Evolutionary conservation across 2,797 vertebrate genomes (phyloP), one percentile per base, ranked within the genome.

Genomic region (Babyrousa celebensis): DNA sequence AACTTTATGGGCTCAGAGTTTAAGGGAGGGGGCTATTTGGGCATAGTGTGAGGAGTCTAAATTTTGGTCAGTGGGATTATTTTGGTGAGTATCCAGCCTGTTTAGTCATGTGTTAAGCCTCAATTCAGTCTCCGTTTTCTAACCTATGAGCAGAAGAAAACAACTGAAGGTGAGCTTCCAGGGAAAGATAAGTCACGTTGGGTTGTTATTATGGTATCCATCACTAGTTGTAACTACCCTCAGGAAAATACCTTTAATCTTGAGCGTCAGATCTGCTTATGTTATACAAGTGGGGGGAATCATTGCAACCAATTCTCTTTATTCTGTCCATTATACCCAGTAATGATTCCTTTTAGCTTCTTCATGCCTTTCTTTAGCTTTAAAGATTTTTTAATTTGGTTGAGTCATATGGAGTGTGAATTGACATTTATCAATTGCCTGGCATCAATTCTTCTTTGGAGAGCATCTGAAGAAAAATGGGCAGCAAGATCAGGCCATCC

Each of bases 351-450:
- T 74, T 90, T 83, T 70, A 60, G 65, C 1, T 88, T 77, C 36
- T 21, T 48, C 78, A 36, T 92, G 17, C 5, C 79, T 63, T 36
- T 67, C 32, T 72, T 58, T 67, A 79, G 52, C 36, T 75, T 96
- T 93, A 52, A 52, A 56, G 17, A 91, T 85, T 6, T 75, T 85
- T 75, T 85, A 70, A 68, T 82, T 78, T 63, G 12, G 14, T 93
- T 83, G 32, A 43, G 12, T 7, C 52, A 32, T n/a, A 25, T n/a
- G 36, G 16, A 4, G 4, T n/a, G 10, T 86, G 6, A 56, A 54
- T 62, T 85, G 54, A 74, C 54, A 32, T 85, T 88, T 92, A 72
- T 27, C 40, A 58, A 3, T 75, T 85, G 8, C 23, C 8, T n/a
- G n/a, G 23, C 67, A 40, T 52, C 48, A 29, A 8, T 54, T 74